Base-by-base conservation (phyloP, 2,888 invertebrate genomes). In the Caenorhabditis imperialis region DNA sequence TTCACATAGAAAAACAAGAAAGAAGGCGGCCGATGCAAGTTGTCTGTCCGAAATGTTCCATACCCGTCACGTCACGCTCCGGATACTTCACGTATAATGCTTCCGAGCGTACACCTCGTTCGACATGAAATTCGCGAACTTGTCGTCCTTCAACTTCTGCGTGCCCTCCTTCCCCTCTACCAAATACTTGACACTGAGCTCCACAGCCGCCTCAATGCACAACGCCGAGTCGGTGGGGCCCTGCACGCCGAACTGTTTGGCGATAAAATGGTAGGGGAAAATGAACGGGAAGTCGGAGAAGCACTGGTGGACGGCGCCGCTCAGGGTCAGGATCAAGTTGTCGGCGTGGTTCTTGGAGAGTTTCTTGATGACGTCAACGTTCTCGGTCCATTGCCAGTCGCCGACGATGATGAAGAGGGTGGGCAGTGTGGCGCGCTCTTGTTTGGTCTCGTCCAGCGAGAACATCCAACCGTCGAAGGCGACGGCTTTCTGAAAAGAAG, bases 391-490 rank as follows among this genome's bases (percentile, higher is more conserved):
- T 81, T 91, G 91, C 87, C 92, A 92, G 12, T 91, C 91, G 79
- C 91, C 90, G 4, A 91, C 91, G 84, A 91, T 92, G 57, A 92
- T 88, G 84, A 91, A 91, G 20, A 91, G 78, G 47, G 91, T 85
- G 0, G 91, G 91, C 81, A 91, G 90, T 8, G 87, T 81, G 2
- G 91, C 87, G 48, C 88, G 87, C n/a, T 86, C 83, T 25, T 91
- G 83, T 7, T 88, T 74, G 30, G 89, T 89, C 8, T 85, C 74
- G 71, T 90, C 90, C 33, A 92, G 87, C 0, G 92, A 91, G 83
- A 91, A 91, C 91, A 92, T 91, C 92, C 92, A 92, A 0, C 91
- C 91, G 87, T 92, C 92, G 40, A 92, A 79, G 27, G 91, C 89
- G 12, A 92, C 88, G 12, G 90, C 91, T 74, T 67, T 69, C 74